Conservation (phyloP, 2,113 vertebrate species). For the Bettongia penicillata region DNA sequence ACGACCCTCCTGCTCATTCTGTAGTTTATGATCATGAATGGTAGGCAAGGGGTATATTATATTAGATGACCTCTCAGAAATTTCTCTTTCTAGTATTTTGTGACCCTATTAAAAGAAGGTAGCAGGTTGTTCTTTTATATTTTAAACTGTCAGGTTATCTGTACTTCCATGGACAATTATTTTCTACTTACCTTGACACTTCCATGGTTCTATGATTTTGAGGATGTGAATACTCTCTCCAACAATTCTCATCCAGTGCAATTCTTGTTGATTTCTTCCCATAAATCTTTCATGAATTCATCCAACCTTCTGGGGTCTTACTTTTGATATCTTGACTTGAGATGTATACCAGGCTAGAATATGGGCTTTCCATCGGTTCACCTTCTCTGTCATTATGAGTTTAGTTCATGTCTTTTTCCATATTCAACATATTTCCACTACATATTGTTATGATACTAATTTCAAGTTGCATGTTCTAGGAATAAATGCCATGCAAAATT, state of each 20-base stretch:
- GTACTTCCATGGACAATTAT: background rate
- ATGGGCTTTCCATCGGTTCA: background rate
- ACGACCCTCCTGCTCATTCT: background rate
- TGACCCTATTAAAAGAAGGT: background rate
- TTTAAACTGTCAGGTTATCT: background rate
- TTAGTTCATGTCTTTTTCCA: background rate
- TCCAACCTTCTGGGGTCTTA: background rate
- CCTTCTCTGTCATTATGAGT: background rate
- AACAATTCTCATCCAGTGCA: background rate
- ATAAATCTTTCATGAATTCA: background rate
- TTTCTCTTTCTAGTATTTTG: background rate
- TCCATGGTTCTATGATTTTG: background rate
- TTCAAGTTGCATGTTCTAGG: conserved; percentile 15
- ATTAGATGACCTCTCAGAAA: background rate
- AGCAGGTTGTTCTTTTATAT: background rate
- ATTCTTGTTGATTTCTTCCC: background rate
- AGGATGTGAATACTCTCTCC: background rate
- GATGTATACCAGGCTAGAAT: background rate
- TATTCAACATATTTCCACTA: background rate
- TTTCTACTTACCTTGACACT: background rate
- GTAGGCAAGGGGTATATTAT: background rate
- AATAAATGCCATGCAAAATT: conserved; percentile 4
- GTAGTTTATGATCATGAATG: background rate
- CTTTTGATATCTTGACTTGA: background rate
- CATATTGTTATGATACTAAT: background rate